Percentiles rank a stretch among this genome's conserved stretches.
phyloP scores from a whole-genome alignment of 1,140 invertebrate species.

The Meteorus sp. region DNA sequence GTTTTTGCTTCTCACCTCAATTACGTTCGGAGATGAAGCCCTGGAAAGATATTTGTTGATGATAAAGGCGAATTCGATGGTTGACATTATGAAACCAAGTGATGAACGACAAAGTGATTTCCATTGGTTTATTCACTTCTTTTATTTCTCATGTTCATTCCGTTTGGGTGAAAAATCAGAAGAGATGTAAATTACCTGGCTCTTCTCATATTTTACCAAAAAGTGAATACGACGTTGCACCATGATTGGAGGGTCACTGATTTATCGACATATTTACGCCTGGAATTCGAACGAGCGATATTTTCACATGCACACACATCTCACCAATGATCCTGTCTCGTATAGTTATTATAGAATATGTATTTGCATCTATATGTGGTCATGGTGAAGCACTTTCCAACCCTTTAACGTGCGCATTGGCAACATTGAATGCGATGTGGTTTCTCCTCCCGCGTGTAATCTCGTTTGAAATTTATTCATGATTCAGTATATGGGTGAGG shows the following conservation, averaged over 20 bases:
- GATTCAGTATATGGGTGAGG: slow-evolving; percentile 31
- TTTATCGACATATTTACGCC: slow-evolving; percentile 36
- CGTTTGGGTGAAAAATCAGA: too few species aligned
- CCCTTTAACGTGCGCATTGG: neutral
- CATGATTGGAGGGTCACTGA: slow-evolving; percentile 43
- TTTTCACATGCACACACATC: neutral
- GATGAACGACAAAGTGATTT: too few species aligned
- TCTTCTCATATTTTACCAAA: slow-evolving; percentile 39
- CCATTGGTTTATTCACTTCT: too few species aligned
- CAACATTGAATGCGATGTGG: slow-evolving; percentile 2
- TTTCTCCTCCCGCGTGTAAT: slow-evolving; percentile 28
- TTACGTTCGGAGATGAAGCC: too few species aligned
- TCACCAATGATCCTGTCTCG: slow-evolving; percentile 2
- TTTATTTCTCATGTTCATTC: too few species aligned
- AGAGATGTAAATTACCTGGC: slow-evolving; percentile 19
- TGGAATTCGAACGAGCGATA: slow-evolving; percentile 18
- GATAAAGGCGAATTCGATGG: too few species aligned
- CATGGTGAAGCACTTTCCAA: neutral
- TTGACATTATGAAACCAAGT: too few species aligned
- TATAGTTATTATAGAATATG: slow-evolving; percentile 20
- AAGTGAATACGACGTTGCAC: slow-evolving; percentile 42
- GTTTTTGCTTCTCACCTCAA: too few species aligned
- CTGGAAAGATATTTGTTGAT: too few species aligned
- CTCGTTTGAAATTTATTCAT: slow-evolving; percentile 49
- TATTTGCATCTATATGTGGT: neutral